These are phyloP conservation scores for Synanthedon formicaeformis DNA, from an alignment of 2,888 invertebrate genomes.

Conservation along the genomic window DNA sequence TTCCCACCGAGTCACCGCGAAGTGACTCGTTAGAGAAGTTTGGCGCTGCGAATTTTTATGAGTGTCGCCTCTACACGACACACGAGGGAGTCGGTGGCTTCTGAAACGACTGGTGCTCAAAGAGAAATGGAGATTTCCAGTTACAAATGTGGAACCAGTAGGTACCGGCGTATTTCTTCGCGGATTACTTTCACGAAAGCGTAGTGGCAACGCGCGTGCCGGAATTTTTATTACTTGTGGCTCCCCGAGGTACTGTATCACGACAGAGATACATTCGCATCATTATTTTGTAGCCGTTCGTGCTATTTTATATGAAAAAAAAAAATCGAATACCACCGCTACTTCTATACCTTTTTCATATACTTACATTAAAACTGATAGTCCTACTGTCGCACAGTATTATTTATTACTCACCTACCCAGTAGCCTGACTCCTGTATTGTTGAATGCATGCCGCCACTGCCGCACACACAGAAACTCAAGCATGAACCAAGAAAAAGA, in stretches of 20 bases:
- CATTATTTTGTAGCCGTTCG: conserved; percentile 32
- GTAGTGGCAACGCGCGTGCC: conserved; percentile 46
- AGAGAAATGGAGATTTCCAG: conserved; percentile 67
- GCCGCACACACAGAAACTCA: too few species aligned
- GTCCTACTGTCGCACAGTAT: too few species aligned
- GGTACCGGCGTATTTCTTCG: conserved; percentile 59
- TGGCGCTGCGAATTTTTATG: conserved; percentile 61
- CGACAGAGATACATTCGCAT: conserved; percentile 54
- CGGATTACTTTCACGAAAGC: conserved; percentile 61
- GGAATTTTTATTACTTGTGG: conserved; percentile 58
- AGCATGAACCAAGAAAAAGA: too few species aligned
- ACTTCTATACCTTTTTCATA: too few species aligned
- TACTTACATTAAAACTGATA: too few species aligned
- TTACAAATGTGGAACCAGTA: conserved; percentile 64
- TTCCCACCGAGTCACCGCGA: conserved; percentile 11
- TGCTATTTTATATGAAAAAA: background rate
- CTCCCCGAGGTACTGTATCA: conserved; percentile 51
- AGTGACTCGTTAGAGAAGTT: conserved; percentile 44
- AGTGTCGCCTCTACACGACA: conserved; percentile 55
- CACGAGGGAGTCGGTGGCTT: conserved; percentile 57
- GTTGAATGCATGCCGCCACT: too few species aligned
- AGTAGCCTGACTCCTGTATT: too few species aligned
- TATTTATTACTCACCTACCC: too few species aligned
- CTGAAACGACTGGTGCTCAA: conserved; percentile 62
- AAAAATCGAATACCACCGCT: too few species aligned